phyloP scores from a whole-genome alignment of 2,113 vertebrate species.

The Peromyscus maniculatus region DNA sequence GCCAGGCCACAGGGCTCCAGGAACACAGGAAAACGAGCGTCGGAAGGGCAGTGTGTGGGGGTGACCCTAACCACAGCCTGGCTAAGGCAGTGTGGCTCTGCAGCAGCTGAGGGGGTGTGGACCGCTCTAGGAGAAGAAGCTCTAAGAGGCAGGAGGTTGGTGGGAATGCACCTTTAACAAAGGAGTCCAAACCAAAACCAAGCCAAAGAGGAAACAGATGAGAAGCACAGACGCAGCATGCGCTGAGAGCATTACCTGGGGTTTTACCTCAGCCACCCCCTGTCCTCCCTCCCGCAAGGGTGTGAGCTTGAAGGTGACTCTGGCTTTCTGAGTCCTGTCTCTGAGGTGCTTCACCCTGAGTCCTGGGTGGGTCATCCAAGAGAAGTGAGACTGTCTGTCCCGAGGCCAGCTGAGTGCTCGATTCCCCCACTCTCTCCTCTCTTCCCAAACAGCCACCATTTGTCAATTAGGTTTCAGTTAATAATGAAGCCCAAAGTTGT shows the following conservation, averaged over 20 bases:
- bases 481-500: not conserved
- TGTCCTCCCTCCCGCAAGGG: not conserved
- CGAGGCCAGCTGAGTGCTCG: not conserved
- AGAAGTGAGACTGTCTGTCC: not conserved
- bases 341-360: not conserved
- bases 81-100: not conserved
- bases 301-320: not conserved
- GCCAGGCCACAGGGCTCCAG: slow-evolving; percentile 87
- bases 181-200: slow-evolving; percentile 42
- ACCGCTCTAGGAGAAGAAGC: accelerated
- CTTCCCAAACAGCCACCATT: too few relatives aligned
- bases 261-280: not conserved
- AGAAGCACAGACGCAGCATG: not conserved
- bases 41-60: slow-evolving; percentile 78
- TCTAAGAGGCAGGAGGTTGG: not conserved
- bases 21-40: slow-evolving; percentile 89
- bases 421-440: not conserved
- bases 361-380: not conserved
- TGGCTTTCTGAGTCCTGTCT: not conserved
- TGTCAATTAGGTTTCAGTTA: too few relatives aligned
- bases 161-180: not conserved
- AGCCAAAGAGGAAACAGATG: not conserved
- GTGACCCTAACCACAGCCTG: slow-evolving; percentile 57
- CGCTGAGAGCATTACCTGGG: not conserved
- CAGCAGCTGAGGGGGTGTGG: not conserved